phyloP scores from a whole-genome alignment of 2,888 invertebrate genomes.

The Drosophila monieri region DNA sequence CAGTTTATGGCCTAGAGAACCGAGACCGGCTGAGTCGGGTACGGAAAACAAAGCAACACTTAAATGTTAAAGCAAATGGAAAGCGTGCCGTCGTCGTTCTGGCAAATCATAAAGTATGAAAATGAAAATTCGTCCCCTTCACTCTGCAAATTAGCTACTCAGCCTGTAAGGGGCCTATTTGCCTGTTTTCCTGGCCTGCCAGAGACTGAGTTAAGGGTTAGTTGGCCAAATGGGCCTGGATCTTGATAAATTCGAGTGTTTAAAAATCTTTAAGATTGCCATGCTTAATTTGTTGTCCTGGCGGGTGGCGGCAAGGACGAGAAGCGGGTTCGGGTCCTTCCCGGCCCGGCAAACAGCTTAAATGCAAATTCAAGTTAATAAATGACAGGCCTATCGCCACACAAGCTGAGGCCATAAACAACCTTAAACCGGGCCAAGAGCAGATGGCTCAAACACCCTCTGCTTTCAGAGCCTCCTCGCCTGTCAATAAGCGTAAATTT shows the following conservation, averaged over 20 bases:
- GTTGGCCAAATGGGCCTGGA: slow-evolving; percentile 7
- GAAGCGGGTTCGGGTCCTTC: slow-evolving; percentile 43
- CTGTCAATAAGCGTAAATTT: slow-evolving; percentile 74
- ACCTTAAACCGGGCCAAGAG: slow-evolving; percentile 41
- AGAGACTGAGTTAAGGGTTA: slow-evolving; percentile 26
- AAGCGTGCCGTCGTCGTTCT: slow-evolving; percentile 21
- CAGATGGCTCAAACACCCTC: slow-evolving; percentile 23
- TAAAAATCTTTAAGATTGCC: slow-evolving; percentile 38
- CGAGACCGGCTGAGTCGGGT: background rate
- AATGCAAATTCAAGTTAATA: slow-evolving; percentile 70
- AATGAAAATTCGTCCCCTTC: slow-evolving; percentile 6
- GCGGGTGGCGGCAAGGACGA: slow-evolving; percentile 12
- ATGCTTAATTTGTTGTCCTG: slow-evolving; percentile 44
- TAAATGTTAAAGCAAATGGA: slow-evolving; percentile 68
- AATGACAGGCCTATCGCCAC: slow-evolving; percentile 70
- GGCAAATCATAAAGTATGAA: slow-evolving; percentile 28
- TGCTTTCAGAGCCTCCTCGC: background rate
- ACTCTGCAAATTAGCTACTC: slow-evolving; percentile 39
- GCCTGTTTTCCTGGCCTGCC: slow-evolving; percentile 2
- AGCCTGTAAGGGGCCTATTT: slow-evolving; percentile 24
- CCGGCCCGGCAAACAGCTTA: slow-evolving; percentile 50
- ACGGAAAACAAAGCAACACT: slow-evolving; percentile 73
- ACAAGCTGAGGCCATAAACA: slow-evolving; percentile 63
- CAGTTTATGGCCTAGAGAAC: slow-evolving; percentile 37
- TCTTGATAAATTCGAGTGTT: slow-evolving; percentile 32